phyloP scores from a whole-genome alignment of 2,888 invertebrate species.

The Cenopis cana region DNA sequence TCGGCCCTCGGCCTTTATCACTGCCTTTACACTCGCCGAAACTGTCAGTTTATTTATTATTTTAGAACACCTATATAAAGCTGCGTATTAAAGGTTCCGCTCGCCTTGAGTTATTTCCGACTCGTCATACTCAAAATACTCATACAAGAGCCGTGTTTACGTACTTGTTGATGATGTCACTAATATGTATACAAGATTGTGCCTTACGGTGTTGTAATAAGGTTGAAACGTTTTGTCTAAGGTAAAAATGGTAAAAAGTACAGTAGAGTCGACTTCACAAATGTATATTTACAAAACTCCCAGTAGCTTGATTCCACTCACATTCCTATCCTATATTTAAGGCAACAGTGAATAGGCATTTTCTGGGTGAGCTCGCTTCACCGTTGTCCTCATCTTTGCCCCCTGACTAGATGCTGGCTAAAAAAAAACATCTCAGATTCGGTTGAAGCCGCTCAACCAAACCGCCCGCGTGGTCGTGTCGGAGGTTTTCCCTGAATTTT shows the following conservation, averaged over 20 bases:
- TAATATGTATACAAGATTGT: background rate
- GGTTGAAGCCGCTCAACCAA: no score
- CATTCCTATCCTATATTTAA: no score
- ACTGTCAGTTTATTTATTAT: background rate
- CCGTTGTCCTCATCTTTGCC: no score
- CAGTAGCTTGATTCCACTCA: no score
- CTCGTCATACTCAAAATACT: slow-evolving; percentile 1
- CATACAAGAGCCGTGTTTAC: slow-evolving; percentile 5
- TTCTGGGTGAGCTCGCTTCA: no score
- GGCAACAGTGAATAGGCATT: no score
- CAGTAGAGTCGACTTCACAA: background rate
- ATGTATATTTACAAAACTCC: no score
- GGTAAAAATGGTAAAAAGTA: background rate
- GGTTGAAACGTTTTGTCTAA: background rate
- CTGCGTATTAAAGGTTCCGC: slow-evolving; percentile 22
- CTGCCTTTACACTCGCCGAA: background rate
- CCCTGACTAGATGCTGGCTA: no score
- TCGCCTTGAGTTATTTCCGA: slow-evolving; percentile 32
- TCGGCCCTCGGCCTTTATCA: slow-evolving; percentile 7
- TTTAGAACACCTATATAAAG: slow-evolving; percentile 25
- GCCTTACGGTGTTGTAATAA: background rate
- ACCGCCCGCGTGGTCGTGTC: no score
- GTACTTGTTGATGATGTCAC: background rate
- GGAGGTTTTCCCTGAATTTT: no score
- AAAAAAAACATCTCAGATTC: no score